Evolutionary conservation across 2,113 vertebrate genomes (phyloP), one percentile per base, ranked within the genome.

Genomic region (Penelope pileata): DNA sequence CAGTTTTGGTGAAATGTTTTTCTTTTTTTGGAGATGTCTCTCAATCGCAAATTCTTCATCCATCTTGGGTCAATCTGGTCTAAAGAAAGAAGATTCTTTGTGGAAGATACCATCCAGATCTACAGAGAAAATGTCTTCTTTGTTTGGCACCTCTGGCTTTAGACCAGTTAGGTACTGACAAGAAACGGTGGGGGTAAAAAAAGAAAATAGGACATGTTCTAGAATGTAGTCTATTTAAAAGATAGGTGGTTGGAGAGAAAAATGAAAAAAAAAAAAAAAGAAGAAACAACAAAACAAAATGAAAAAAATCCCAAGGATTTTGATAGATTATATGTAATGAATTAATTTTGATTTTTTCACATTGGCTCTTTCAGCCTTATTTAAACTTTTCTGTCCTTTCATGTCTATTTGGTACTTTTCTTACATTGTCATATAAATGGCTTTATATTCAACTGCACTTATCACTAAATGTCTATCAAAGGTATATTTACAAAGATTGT

Each of bases 161-260:
- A 51, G 43, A 68, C 13, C 14, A 42, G 1, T 23, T 36, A 78
- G 6, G 5, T 42, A 47, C 5, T 0, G 0, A 47, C 50, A 10
- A 70, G 24, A 74, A 90, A 70, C 42, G 2, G 2, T 42, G 9
- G 2, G 43, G 30, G 4, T 48, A 32, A 47, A 68, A 54, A 72
- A 63, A 67, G 21, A 72, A 72, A 82, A 48, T 11, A 24, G 3
- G 4, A 1, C 2, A 16, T 38, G 6, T 73, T 91, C 48, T 83
- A 68, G 32, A 64, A 66, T 6, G 40, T 0, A 48, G 3, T 58
- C 19, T 76, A 2, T 60, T 78, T 73, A 62, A 58, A 72, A 79
- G 23, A 38, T 7, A 79, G 3, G 3, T 9, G 1, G 15, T 8
- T 62, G n/a, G 10, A 93, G 19, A 83, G 8, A 53, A 59, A 66